Conservation (phyloP, 2,797 vertebrate species). For the Oceanodroma leucorhoa region DNA sequence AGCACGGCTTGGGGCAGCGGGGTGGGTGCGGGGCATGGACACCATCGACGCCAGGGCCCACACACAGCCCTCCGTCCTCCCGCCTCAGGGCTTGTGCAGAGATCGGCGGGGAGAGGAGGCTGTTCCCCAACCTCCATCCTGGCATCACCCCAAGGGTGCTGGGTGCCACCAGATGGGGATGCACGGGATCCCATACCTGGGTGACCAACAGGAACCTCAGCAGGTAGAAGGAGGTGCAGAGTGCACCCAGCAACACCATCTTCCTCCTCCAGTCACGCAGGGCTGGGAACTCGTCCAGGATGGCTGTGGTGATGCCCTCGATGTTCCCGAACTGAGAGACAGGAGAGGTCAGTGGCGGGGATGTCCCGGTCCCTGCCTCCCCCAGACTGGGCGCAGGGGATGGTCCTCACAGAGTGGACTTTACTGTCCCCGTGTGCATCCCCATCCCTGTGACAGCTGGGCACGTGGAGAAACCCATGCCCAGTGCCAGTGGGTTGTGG, state of each 20-base stretch:
- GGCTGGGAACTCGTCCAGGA: slow-evolving; percentile 87
- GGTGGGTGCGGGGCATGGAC: not conserved
- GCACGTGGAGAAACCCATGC: not conserved
- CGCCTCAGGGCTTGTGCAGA: not conserved
- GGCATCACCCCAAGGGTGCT: not conserved
- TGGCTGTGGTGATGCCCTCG: slow-evolving; percentile 85
- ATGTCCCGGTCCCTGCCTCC: not conserved
- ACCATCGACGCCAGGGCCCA: fast-evolving
- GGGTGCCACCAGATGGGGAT: not conserved
- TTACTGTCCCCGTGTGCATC: not conserved
- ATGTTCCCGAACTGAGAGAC: slow-evolving; percentile 84
- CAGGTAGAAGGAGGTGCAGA: slow-evolving; percentile 83
- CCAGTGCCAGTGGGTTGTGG: not conserved
- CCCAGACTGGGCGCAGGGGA: fast-evolving
- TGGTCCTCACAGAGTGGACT: not conserved
- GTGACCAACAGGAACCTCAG: slow-evolving; percentile 89
- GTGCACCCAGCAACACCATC: slow-evolving; percentile 70
- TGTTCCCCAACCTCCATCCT: not conserved
- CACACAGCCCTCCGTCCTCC: not conserved
- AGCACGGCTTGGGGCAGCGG: not conserved
- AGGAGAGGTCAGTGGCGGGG: not conserved
- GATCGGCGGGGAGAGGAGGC: not conserved
- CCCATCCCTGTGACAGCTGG: not conserved
- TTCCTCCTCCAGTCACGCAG: slow-evolving; percentile 71
- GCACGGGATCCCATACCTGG: slow-evolving; percentile 64